Evolutionary conservation across 2,888 invertebrate species (phyloP).

Genomic region (Acleris sparsana): DNA sequence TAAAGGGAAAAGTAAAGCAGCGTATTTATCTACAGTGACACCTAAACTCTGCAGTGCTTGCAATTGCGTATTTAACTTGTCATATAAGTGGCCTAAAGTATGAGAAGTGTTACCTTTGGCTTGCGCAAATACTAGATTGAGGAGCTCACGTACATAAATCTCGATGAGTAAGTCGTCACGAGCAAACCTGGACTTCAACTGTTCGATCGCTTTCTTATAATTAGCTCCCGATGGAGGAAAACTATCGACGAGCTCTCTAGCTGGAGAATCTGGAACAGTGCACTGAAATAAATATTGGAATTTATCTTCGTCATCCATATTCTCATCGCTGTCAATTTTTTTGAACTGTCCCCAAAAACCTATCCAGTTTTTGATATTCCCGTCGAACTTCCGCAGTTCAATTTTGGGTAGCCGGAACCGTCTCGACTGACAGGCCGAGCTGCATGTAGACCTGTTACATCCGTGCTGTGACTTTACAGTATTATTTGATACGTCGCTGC

Average conservation of each 20-base stretch:
- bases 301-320: no score
- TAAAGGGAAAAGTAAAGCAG: constrained; percentile 2
- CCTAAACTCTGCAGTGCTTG: constrained; percentile 2
- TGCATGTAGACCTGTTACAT: not conserved
- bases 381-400: not conserved
- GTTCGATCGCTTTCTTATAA: no score
- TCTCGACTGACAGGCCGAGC: not conserved
- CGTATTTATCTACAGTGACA: constrained; percentile 3
- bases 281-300: no score
- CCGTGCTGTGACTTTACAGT: not conserved
- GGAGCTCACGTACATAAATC: not conserved
- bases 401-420: not conserved
- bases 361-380: not conserved
- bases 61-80: constrained; percentile 6
- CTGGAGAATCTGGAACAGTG: no score
- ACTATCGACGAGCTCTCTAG: no score
- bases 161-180: no score
- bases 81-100: constrained; percentile 13
- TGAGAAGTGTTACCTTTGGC: constrained; percentile 10
- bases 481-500: constrained; percentile 4
- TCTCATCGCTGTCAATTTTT: no score
- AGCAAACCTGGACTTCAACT: no score
- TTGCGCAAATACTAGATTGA: constrained; percentile 7
- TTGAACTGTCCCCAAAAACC: not conserved
- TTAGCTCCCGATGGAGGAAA: no score